Base-by-base conservation (phyloP, 64 coral and sea anemone genomes). In the Actinia tenebrosa region DNA sequence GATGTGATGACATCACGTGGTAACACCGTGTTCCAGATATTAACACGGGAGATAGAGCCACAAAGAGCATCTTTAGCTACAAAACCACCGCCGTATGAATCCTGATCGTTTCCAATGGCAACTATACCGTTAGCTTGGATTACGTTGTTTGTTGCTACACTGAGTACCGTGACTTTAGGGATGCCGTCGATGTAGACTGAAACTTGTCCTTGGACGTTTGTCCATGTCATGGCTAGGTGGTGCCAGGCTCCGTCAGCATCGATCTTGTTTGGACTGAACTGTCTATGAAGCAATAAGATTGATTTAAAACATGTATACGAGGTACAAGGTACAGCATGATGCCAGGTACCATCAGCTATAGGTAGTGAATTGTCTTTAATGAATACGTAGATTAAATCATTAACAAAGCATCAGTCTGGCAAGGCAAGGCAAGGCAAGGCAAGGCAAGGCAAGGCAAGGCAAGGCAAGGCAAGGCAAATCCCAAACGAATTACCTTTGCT, bases 11-110 rank as follows among this genome's bases (percentile, higher is more conserved):
- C 83, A 16, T 95, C 87, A 5, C 42, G n/a, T 4, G 89, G n/a
- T 26, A 95, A 81, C 7, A 86, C 93, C 18, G 59, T 62, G 45
- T 95, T 78, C 93, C 93, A 95, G 14, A 95, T 27, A 80, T 95
- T 95, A 16, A 95, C 27, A 37, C 89, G 83, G 15, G 93, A 86
- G 71, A 95, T 83, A 13, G 83, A 86, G 26, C 93, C 93, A 17
- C 89, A 83, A 18, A 86, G 75, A 25, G 93, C 89, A 52, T 92
- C 83, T 19, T 45, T 45, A 2, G 10, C 4, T n/a, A 44, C 15
- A 83, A 63, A 95, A 60, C 87, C 89, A 8, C 46, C 64, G 75
- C 84, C 75, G 17, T 53, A 50, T 4, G 2, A 0, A 53, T 89
- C 83, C 61, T 89, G 87, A 20, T 95, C 83, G 53, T 95, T 95